Base-by-base conservation (phyloP, 2,113 vertebrate genomes). In the Otolemur garnettii region DNA sequence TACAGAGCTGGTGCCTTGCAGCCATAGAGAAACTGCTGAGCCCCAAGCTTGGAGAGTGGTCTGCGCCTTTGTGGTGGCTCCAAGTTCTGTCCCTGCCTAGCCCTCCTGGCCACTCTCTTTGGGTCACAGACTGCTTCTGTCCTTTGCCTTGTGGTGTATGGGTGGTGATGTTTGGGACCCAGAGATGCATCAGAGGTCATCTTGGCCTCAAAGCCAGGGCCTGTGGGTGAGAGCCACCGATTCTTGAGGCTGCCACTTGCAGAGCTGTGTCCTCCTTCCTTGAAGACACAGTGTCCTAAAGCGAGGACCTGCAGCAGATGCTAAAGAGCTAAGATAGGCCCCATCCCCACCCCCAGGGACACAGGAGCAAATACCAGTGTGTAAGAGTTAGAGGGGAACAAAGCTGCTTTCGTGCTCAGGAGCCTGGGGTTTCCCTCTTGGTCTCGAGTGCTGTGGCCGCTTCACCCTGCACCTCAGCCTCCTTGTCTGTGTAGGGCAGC, bases 201-300 rank as follows among this genome's bases (percentile, higher is more conserved):
- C n/a, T 45, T 3, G n/a, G 80, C 4, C 55, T 53, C 18, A 7
- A 50, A 68, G 10, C 21, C 18, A 64, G n/a, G 22, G 50, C 3
- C 15, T 33, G 22, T 4, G 0, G 0, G 50, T 30, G 10, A 24
- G 62, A 28, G 19, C n/a, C 50, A 0, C 13, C 24, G 35, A 2
- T 81, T 45, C 45, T 38, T 42, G 62, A 50, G 42, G 45, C 72
- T 38, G 80, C n/a, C 35, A 3, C 80, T 38, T 10, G 15, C 14
- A 28, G 18, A 33, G 38, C 38, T 24, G n/a, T 6, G 38, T 13
- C 35, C 18, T 59, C 19, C 24, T 57, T 14, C n/a, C 55, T 33
- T 14, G 14, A 24, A 74, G 22, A 13, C 1, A 6, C 1, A 6
- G 3, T 62, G 33, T 38, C 38, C 38, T 38, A 38, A 38, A 38